phyloP scores from a whole-genome alignment of 2,888 invertebrate genomes.

The Druceiella hillmani region DNA sequence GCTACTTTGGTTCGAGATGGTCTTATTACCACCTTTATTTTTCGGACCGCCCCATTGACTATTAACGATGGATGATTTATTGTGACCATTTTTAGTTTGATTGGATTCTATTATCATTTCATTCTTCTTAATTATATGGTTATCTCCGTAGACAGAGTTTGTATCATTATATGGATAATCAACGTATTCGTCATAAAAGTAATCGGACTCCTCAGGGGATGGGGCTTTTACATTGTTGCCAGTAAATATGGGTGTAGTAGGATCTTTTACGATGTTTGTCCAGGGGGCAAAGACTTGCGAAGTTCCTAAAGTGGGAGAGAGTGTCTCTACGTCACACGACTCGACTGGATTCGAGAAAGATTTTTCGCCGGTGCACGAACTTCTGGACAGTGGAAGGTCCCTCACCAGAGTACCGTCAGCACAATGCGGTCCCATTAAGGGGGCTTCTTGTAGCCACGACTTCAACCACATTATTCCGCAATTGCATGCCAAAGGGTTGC shows the following conservation, averaged over 20 bases:
- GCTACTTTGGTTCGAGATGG: slow-evolving; percentile 53
- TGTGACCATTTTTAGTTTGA: no score
- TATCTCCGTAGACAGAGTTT: slow-evolving; percentile 36
- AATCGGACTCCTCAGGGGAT: slow-evolving; percentile 71
- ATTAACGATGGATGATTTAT: no score
- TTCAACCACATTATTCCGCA: slow-evolving; percentile 80
- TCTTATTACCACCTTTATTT: slow-evolving; percentile 37
- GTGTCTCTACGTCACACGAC: slow-evolving; percentile 55
- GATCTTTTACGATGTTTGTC: slow-evolving; percentile 51
- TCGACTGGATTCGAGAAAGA: slow-evolving; percentile 51
- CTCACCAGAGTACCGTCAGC: slow-evolving; percentile 72
- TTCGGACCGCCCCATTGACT: slow-evolving; percentile 24
- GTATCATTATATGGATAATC: slow-evolving; percentile 69
- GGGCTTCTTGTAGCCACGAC: slow-evolving; percentile 74
- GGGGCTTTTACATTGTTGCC: slow-evolving; percentile 52
- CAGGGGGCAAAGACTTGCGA: slow-evolving; percentile 54
- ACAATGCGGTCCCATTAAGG: slow-evolving; percentile 71
- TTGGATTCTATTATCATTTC: no score
- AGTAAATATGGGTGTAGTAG: slow-evolving; percentile 37
- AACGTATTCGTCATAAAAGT: slow-evolving; percentile 77
- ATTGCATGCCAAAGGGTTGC: slow-evolving; percentile 78
- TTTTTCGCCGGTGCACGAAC: slow-evolving; percentile 54
- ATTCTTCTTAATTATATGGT: no score
- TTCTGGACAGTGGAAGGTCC: slow-evolving; percentile 63
- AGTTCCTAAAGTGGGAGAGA: slow-evolving; percentile 48